These are phyloP conservation scores for Macropis europaea DNA, from an alignment of 2,888 invertebrate genomes.

Conservation along the genomic window DNA sequence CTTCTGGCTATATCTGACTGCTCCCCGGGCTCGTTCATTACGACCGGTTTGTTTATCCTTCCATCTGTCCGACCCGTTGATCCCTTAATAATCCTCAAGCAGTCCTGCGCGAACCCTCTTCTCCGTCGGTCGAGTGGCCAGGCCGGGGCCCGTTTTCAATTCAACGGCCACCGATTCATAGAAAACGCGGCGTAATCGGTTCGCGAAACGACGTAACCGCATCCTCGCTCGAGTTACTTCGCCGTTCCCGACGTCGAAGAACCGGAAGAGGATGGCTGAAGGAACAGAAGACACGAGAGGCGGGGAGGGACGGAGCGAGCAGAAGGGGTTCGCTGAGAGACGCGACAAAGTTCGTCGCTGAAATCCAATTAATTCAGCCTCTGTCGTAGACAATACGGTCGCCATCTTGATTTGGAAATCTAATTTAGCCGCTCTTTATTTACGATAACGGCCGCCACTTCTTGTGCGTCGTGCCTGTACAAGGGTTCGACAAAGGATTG, in stretches of 20 bases:
- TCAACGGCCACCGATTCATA: slow-evolving; percentile 43
- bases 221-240: neutral
- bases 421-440: slow-evolving; percentile 77
- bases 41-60: slow-evolving; percentile 70
- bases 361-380: slow-evolving; percentile 77
- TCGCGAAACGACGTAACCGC: slow-evolving; percentile 24
- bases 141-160: slow-evolving; percentile 36
- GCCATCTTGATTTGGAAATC: slow-evolving; percentile 77
- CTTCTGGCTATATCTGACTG: slow-evolving; percentile 47
- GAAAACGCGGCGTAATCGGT: slow-evolving; percentile 61
- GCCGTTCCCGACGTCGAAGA: slow-evolving; percentile 9
- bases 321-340: slow-evolving; percentile 54
- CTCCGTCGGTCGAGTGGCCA: too few species aligned
- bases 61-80: slow-evolving; percentile 68
- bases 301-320: neutral
- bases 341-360: slow-evolving; percentile 72
- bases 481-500: slow-evolving; percentile 70
- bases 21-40: slow-evolving; percentile 64
- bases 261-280: neutral
- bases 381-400: slow-evolving; percentile 74
- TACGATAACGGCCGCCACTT: slow-evolving; percentile 75
- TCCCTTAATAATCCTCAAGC: slow-evolving; percentile 68
- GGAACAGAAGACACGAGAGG: neutral
- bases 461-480: slow-evolving; percentile 62
- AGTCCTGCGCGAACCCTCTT: too few species aligned